Conservation (phyloP, 2,113 vertebrate genomes). For the Alexandromys fortis region DNA sequence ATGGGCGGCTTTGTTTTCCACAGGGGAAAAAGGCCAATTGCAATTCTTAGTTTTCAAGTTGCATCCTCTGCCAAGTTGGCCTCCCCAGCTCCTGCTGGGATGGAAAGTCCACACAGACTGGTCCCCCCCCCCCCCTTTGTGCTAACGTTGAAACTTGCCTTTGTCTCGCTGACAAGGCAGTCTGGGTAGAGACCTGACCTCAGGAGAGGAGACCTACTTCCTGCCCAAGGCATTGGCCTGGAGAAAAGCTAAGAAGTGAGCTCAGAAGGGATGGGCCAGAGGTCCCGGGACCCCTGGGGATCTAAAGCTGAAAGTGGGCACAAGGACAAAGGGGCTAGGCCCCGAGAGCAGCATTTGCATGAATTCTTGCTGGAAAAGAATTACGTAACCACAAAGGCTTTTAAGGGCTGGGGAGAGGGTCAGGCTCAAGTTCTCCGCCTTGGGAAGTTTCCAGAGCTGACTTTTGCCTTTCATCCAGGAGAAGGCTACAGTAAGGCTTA, state of each 20-base stretch:
- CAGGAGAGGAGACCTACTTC: slow-evolving; percentile 22
- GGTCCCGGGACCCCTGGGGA: background rate
- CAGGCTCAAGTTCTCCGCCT: slow-evolving; percentile 45
- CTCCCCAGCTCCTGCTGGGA: slow-evolving; percentile 70
- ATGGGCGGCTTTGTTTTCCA: slow-evolving; percentile 76
- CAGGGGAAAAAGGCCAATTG: slow-evolving; percentile 77
- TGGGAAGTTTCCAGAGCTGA: slow-evolving; percentile 60
- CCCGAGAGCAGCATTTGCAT: slow-evolving; percentile 7
- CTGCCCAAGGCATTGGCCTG: background rate
- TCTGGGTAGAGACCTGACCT: slow-evolving; percentile 60
- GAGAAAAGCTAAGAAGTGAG: background rate
- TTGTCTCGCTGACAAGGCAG: slow-evolving; percentile 75
- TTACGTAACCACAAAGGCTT: slow-evolving; percentile 65
- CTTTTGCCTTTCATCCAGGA: slow-evolving; percentile 58
- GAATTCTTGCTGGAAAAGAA: slow-evolving; percentile 63
- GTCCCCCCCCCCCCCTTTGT: slow-evolving; percentile 64
- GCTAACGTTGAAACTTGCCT: slow-evolving; percentile 70
- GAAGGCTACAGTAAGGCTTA: background rate
- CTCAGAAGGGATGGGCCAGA: background rate
- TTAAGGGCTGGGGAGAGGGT: slow-evolving; percentile 67
- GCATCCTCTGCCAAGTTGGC: slow-evolving; percentile 79
- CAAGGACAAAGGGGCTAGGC: slow-evolving; percentile 89
- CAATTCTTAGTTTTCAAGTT: slow-evolving; percentile 82
- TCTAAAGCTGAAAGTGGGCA: slow-evolving; percentile 23
- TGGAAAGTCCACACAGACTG: slow-evolving; percentile 63